Evolutionary conservation across 2,113 vertebrate species (phyloP).

Genomic region (Podarcis raffonei): DNA sequence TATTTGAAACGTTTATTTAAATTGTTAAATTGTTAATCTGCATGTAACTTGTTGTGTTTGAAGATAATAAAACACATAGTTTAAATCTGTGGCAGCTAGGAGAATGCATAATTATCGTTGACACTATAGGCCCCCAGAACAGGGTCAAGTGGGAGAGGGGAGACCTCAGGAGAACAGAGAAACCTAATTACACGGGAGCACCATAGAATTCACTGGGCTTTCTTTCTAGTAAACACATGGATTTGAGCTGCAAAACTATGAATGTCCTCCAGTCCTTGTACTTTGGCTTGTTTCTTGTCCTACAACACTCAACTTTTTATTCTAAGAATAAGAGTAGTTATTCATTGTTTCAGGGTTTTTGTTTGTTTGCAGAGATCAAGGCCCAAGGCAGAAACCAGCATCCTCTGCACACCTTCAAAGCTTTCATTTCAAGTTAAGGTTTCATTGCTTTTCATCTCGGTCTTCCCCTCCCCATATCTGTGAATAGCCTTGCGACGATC

Average conservation of each 20-base stretch:
- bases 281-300: slow-evolving; percentile 32
- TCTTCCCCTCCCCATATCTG: slow-evolving; percentile 45
- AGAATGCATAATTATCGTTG: too few species aligned
- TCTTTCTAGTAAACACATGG: slow-evolving; percentile 19
- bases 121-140: too few species aligned
- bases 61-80: too few species aligned
- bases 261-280: slow-evolving; percentile 8
- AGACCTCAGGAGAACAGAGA: too few species aligned
- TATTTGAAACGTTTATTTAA: too few species aligned
- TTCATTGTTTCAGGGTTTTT: slow-evolving; percentile 5
- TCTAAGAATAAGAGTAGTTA: background rate
- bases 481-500: slow-evolving; percentile 63
- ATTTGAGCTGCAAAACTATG: slow-evolving; percentile 25
- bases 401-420: slow-evolving; percentile 65
- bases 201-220: background rate
- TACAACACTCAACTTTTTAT: slow-evolving; percentile 1
- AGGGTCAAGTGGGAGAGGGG: too few species aligned
- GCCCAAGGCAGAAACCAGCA: slow-evolving; percentile 31
- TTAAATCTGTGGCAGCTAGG: too few species aligned
- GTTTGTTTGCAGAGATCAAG: slow-evolving; percentile 42
- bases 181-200: background rate
- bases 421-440: slow-evolving; percentile 51
- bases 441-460: slow-evolving; percentile 68
- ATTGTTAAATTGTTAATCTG: too few species aligned
- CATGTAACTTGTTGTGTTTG: too few species aligned